Base-by-base conservation (phyloP, 2,113 vertebrate species). In the Cololabis saira region DNA sequence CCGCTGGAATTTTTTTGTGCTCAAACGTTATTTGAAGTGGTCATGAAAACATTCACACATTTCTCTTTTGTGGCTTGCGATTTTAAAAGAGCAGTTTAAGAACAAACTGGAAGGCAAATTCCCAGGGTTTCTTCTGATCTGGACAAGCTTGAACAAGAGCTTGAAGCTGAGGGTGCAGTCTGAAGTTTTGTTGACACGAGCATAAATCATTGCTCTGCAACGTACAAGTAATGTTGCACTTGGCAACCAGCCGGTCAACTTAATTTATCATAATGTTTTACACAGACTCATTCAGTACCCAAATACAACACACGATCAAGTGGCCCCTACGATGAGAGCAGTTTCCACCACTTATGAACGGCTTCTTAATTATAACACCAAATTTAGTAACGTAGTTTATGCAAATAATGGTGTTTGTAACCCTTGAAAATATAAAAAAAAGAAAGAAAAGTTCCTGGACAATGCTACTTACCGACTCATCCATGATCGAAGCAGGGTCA, bases 401-500 rank as follows among this genome's bases (percentile, higher is more conserved):
- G 18, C n/a, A 65, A 57, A 69, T 19, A 57, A 33, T 2, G 18
- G 10, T 9, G 37, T 54, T 17, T n/a, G 16, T 40, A 1, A 15
- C 4, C 33, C n/a, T n/a, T n/a, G n/a, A n/a, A n/a, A 42, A 41
- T 49, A 55, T 14, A 18, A 41, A 49, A 56, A 24, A 17, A 16
- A 12, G 5, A n/a, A 24, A 22, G 19, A n/a, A 19, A 24, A 37
- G 14, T 17, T 12, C 21, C 42, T 19, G 5, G 8, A 66, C 22
- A 2, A 12, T 8, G 9, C 22, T 27, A 85, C 96, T 94, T 95
- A 99, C 98, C 88, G 97, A 98, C 90, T 98, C 97, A 89, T 99
- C 97, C 96, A 99, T 99, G 92, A 99, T 98, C 90, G 98, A 99
- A 89, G 97, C 95, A 12, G 97, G 98, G 92, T 99, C 97, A 91